Evolutionary conservation across 2,888 invertebrate genomes (phyloP).

Genomic region (Tetragonisca angustula): DNA sequence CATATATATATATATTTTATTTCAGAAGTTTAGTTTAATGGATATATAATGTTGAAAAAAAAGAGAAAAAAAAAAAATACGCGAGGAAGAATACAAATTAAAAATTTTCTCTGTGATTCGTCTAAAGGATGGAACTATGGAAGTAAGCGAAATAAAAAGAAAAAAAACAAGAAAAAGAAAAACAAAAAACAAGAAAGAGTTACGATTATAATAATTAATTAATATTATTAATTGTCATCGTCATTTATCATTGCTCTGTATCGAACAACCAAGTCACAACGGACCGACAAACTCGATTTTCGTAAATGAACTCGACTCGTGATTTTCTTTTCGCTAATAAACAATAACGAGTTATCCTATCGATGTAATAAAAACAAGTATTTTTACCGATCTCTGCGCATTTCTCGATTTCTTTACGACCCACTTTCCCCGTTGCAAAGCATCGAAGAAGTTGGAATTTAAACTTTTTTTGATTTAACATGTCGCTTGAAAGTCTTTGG

Average conservation of each 20-base stretch:
- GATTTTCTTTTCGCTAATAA: conserved; percentile 75
- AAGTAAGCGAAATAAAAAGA: conserved; percentile 18
- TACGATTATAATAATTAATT: conserved; percentile 61
- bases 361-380: conserved; percentile 77
- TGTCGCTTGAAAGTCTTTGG: too few species aligned
- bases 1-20: conserved; percentile 77
- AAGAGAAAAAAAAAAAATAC: not conserved
- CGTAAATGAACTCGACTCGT: conserved; percentile 68
- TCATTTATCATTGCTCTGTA: conserved; percentile 53
- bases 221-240: conserved; percentile 61
- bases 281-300: conserved; percentile 65
- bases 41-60: conserved; percentile 64
- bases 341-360: conserved; percentile 75
- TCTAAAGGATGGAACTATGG: conserved; percentile 65
- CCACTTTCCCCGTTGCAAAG: not conserved
- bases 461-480: too few species aligned
- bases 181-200: conserved; percentile 41
- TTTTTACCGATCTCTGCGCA: conserved; percentile 70
- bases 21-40: conserved; percentile 77
- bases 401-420: conserved; percentile 37
- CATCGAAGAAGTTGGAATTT: not conserved
- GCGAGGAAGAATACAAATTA: conserved; percentile 73
- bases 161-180: conserved; percentile 15
- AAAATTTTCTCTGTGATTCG: conserved; percentile 80
- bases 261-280: conserved; percentile 60